Percentiles rank a stretch among this genome's conserved stretches.
phyloP scores from a whole-genome alignment of 2,797 vertebrate genomes.

The Channa striata region DNA sequence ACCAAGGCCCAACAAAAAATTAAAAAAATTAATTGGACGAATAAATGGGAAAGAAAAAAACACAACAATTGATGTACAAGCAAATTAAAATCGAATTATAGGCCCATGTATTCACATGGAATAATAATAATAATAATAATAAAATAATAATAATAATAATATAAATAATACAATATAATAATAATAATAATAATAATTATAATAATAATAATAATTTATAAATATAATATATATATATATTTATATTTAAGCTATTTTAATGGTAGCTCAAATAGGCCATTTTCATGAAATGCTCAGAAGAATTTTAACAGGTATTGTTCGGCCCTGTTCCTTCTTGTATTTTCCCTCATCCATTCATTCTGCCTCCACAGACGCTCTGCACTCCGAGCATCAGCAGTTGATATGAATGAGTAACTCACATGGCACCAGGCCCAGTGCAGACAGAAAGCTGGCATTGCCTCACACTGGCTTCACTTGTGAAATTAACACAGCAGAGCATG shows the following conservation, averaged over 20 bases:
- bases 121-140: background rate
- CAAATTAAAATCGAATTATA: background rate
- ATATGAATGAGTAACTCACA: constrained; percentile 51
- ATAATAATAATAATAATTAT: background rate
- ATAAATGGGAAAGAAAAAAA: no score
- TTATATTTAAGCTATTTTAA: no score
- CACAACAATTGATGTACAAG: background rate
- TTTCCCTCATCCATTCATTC: constrained; percentile 50
- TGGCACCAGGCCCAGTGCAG: constrained; percentile 72
- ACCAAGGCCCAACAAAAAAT: background rate
- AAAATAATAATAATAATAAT: background rate
- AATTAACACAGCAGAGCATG: constrained; percentile 69
- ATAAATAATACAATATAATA: no score
- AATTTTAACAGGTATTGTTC: constrained; percentile 17
- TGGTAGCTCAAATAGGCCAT: no score
- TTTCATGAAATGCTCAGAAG: background rate
- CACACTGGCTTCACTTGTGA: constrained; percentile 63
- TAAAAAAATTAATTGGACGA: no score
- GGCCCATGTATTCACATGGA: background rate
- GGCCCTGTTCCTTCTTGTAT: constrained; percentile 14
- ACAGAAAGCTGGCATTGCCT: constrained; percentile 74
- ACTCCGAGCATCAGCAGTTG: constrained; percentile 51
- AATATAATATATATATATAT: no score
- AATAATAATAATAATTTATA: background rate
- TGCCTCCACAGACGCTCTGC: constrained; percentile 27